These are phyloP conservation scores for Anisognathus igniventris DNA, from an alignment of 2,797 vertebrate species.

Conservation along the genomic window DNA sequence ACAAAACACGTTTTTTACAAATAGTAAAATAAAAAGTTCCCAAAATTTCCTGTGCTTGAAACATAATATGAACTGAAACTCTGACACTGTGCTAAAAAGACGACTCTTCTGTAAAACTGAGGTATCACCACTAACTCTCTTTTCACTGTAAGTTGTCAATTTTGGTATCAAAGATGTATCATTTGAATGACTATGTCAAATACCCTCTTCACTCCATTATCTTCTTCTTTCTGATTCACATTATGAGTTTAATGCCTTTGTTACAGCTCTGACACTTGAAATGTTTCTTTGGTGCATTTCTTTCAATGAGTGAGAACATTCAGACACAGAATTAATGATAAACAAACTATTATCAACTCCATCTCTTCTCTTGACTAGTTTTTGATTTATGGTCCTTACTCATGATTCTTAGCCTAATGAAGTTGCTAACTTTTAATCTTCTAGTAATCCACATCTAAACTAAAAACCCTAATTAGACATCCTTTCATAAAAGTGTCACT, in stretches of 20 bases:
- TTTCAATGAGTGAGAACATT: neutral
- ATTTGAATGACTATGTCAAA: neutral
- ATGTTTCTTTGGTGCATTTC: neutral
- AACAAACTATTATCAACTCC: neutral
- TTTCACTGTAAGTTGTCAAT: neutral
- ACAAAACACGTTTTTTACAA: neutral
- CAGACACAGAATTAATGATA: neutral
- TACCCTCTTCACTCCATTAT: fast-evolving
- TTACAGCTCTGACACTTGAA: neutral
- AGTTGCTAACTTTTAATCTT: neutral
- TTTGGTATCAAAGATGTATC: neutral
- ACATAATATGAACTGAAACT: neutral
- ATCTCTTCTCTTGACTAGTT: neutral
- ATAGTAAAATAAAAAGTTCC: neutral
- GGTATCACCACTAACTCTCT: neutral
- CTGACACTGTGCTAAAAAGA: neutral
- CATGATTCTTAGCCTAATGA: neutral
- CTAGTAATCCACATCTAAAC: neutral
- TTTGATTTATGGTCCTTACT: neutral
- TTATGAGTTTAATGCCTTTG: fast-evolving
- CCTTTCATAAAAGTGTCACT: neutral
- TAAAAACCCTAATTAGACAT: neutral
- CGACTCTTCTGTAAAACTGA: neutral
- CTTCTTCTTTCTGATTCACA: neutral
- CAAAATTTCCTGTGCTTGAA: neutral